Evolutionary conservation across 2,797 vertebrate species (phyloP).

Genomic region (Buphagus erythrorhynchus): DNA sequence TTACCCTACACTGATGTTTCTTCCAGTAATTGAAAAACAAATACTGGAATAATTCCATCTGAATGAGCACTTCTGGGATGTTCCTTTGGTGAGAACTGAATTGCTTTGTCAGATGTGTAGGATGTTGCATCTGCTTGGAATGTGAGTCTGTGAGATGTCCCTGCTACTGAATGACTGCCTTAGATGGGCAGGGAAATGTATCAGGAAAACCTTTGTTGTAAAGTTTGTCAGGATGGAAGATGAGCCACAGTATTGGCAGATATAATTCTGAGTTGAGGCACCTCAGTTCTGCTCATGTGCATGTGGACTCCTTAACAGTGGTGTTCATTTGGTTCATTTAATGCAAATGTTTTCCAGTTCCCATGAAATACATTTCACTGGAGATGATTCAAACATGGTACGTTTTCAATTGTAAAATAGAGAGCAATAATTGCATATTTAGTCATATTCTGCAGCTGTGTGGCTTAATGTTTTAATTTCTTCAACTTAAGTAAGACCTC

Average conservation of each 20-base stretch:
- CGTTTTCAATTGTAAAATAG: not conserved
- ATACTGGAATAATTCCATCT: not conserved
- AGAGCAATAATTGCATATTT: not conserved
- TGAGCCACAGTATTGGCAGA: not conserved
- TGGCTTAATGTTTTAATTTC: not conserved
- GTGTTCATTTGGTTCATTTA: not conserved
- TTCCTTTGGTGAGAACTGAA: not conserved
- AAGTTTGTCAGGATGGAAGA: not conserved
- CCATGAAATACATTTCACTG: not conserved
- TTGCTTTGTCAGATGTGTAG: not conserved
- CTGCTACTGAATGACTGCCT: not conserved
- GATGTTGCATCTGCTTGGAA: not conserved
- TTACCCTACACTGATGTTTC: not conserved
- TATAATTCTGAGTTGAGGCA: not conserved
- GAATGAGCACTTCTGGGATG: not conserved
- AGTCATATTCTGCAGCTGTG: not conserved
- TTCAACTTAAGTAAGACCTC: not conserved
- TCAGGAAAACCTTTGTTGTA: not conserved
- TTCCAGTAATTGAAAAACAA: not conserved
- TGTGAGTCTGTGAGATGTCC: not conserved
- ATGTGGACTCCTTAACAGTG: not conserved
- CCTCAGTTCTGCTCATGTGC: not conserved
- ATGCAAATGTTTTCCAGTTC: not conserved
- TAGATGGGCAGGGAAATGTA: not conserved
- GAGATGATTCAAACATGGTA: not conserved